Base-by-base conservation (phyloP, 2,797 vertebrate genomes). In the Meda fulgida region DNA sequence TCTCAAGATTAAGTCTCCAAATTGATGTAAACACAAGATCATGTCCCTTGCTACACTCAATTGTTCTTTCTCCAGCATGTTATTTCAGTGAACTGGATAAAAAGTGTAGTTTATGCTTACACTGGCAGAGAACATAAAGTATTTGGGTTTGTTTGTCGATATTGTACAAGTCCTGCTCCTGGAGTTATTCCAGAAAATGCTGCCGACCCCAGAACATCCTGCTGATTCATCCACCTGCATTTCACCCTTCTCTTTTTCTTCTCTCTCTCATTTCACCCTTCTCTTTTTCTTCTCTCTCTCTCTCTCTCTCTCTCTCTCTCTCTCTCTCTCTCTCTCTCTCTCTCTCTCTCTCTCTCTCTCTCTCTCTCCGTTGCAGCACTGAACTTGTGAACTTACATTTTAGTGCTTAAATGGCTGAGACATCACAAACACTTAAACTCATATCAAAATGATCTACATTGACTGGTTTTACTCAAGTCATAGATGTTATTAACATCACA, bases 171-270 rank as follows among this genome's bases (percentile, higher is more conserved):
- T 4, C 29, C 40, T 78, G 58, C 29, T 65, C 34, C 60, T n/a
- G 29, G n/a, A 43, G 31, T 55, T 80, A 48, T 21, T 67, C 72
- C 46, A 43, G 38, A 14, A 26, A 43, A 38, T 58, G 67, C 83
- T 85, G 26, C 43, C 48, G 81, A 81, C 81, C 79, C 67, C 18
- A 55, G 58, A n/a, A 70, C 69, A 71, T 40, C 53, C 85, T 67
- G 85, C 85, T 73, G 55, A 87, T 78, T 85, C 58, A 73, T 46
- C 26, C 84, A 84, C 82, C 84, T 87, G 18, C 34, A 77, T 83
- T 36, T 71, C 14, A 40, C 29, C 69, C 36, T 10, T 31, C 26
- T 75, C 69, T 48, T 43, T 46, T 85, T 51, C 51, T 29, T 36
- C 36, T 36, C 36, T 36, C 36, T 60, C 23, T 38, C 34, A 77